phyloP scores from a whole-genome alignment of 2,797 vertebrate species.

The Yasuhikotakia modesta region DNA sequence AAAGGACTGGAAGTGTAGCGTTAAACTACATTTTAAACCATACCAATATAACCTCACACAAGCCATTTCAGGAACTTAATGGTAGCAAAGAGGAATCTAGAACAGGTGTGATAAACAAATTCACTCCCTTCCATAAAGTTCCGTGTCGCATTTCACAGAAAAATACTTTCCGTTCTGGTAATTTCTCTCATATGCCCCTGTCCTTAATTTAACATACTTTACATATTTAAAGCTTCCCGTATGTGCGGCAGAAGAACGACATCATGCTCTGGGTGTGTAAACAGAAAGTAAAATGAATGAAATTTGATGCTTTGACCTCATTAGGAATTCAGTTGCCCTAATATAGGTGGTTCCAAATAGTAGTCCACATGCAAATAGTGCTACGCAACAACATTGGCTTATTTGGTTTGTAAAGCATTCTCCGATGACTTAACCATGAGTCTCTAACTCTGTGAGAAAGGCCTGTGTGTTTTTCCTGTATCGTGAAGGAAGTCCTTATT shows the following conservation, averaged over 20 bases:
- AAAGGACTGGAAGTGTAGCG: neutral
- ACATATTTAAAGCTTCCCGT: neutral
- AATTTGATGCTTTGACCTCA: slow-evolving; percentile 21
- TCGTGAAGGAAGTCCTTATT: slow-evolving; percentile 24
- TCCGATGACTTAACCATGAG: slow-evolving; percentile 25
- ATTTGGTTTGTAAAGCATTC: slow-evolving; percentile 68
- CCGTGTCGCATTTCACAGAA: neutral
- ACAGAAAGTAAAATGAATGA: slow-evolving; percentile 10
- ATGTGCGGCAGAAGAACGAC: neutral
- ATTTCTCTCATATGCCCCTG: neutral
- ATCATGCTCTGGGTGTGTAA: neutral
- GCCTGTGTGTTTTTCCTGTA: slow-evolving; percentile 1
- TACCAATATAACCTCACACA: neutral
- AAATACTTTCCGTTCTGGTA: neutral
- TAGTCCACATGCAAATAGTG: slow-evolving; percentile 63
- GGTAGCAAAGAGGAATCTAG: slow-evolving; percentile 10
- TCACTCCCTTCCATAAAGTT: neutral
- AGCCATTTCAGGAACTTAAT: slow-evolving; percentile 23
- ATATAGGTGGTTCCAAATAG: slow-evolving; percentile 34
- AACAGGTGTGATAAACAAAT: slow-evolving; percentile 31
- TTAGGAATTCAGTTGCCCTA: slow-evolving; percentile 19
- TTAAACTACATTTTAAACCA: neutral
- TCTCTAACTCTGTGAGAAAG: slow-evolving; percentile 28
- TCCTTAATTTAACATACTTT: neutral
- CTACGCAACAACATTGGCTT: slow-evolving; percentile 48